Percentiles rank a stretch among this genome's conserved stretches.
These are phyloP conservation scores for Brassicogethes aeneus DNA, from an alignment of 2,888 invertebrate genomes.

Conservation along the genomic window DNA sequence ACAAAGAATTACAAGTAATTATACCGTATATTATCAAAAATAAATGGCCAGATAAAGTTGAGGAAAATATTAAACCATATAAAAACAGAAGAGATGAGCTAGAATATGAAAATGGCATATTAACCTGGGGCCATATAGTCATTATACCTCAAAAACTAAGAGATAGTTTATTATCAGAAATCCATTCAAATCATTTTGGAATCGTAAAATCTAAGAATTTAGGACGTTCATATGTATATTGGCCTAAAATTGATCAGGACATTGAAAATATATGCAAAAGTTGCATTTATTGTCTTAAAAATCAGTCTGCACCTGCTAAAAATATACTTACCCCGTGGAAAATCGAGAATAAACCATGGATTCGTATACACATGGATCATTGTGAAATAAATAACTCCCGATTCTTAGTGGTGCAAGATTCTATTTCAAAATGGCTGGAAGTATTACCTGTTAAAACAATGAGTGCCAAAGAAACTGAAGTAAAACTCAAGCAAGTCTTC, in stretches of 20 bases:
- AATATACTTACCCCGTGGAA: not conserved
- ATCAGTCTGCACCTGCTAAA: not conserved
- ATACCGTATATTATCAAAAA: not conserved
- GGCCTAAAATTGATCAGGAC: not conserved
- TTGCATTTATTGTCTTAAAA: not conserved
- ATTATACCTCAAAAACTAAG: too few relatives aligned
- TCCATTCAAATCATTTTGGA: not conserved
- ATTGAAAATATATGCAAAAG: not conserved
- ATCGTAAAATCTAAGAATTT: not conserved
- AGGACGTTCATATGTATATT: not conserved
- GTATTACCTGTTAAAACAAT: too few relatives aligned
- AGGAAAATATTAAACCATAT: conserved; percentile 1
- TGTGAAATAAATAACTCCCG: too few relatives aligned
- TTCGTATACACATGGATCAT: too few relatives aligned
- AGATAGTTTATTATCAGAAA: not conserved
- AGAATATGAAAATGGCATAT: not conserved
- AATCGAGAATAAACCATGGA: too few relatives aligned
- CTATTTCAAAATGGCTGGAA: not conserved
- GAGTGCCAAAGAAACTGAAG: conserved; percentile 1
- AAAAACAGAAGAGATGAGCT: not conserved
- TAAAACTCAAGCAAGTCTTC: not conserved
- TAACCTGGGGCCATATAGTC: not conserved
- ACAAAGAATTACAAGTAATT: not conserved
- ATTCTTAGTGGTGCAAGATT: too few relatives aligned
- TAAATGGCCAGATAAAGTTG: too few relatives aligned